Base-by-base conservation (phyloP, 1,140 invertebrate species). In the Eupristina koningsbergeri region DNA sequence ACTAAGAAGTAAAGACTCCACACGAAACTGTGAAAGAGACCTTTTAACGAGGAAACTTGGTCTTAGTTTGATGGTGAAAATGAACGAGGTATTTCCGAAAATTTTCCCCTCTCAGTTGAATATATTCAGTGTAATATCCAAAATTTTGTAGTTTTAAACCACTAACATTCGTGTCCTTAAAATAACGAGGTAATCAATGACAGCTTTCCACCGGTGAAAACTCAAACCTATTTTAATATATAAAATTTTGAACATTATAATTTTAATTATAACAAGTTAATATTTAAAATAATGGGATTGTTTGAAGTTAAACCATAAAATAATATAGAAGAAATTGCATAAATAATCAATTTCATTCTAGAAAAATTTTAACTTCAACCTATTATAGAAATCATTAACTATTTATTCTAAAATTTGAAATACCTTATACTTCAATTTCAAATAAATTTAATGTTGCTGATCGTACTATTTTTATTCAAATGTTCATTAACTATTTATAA, bases 21-120 rank as follows among this genome's bases (percentile, higher is more conserved):
- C 29, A 53, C 45, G 13, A 75, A 53, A 50, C 73, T 34, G 9
- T 50, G 31, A 26, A 47, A 47, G 45, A 50, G 45, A 75, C 45
- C n/a, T 50, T 75, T 50, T 50, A 75, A 75, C 73, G 73, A 75
- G 73, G 15, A 75, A 75, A 75, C 17, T 75, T 75, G 3, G n/a
- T 19, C 73, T 75, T 41, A 17, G 26, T 7, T 41, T 41, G 13
- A 22, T 71, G 22, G 36, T 0, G 3, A 15, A 45, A 47, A 45
- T 47, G 69, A 73, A 73, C 36, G 45, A 74, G n/a, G 3, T 29
- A 47, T 22, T 73, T 73, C 19, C 39, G 22, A 73, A 73, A 74
- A 31, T 47, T 7, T 50, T 45, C 41, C 26, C 41, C 13, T 22
- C 9, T 17, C 5, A 7, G 3, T 19, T 47, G 15, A 47, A 74